Evolutionary conservation across 2,797 vertebrate genomes (phyloP), one percentile per base, ranked within the genome.

Genomic region (Anableps anableps): DNA sequence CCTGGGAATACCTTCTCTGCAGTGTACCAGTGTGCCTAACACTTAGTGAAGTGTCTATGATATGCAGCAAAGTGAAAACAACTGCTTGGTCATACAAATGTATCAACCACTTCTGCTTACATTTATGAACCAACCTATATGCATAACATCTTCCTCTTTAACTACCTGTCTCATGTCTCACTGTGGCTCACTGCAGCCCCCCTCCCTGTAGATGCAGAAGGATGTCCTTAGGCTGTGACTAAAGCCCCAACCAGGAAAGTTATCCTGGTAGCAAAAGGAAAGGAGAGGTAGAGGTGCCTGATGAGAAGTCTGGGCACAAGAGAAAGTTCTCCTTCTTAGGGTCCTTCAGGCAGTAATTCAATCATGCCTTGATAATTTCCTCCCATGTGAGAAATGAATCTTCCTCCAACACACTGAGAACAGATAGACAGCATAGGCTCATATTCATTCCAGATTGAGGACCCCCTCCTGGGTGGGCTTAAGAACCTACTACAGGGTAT

Each of bases 311-410:
- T n/a, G 47, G 81, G 83, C 77, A 79, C 68, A 51, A 71, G 74
- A 85, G 70, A 64, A 80, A 82, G 76, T 88, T 89, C 85, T 74
- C 78, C 68, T 84, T 85, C 85, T 88, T 80, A 78, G 84, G 72
- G 86, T 87, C 85, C 85, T 47, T 1, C 31, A 10, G 86, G 92
- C 72, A 29, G 45, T 93, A 89, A 93, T 94, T 94, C 93, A 93
- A 94, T 94, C 92, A 92, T 86, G 92, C 89, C 91, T 89, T 81
- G 75, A 94, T 91, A 92, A 95, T 94, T 93, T 91, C 93, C 91
- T 36, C 85, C 75, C 88, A 93, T 88, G 88, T 82, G 70, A 83
- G 81, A 92, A 87, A 84, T 74, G 38, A 88, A 89, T 82, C 84
- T 86, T 84, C 79, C 80, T 83, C 73, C 73, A 79, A 64, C 81